Evolutionary conservation across 2,113 vertebrate species (phyloP), one percentile per base, ranked within the genome.

Genomic region (Salvelinus namaycush): DNA sequence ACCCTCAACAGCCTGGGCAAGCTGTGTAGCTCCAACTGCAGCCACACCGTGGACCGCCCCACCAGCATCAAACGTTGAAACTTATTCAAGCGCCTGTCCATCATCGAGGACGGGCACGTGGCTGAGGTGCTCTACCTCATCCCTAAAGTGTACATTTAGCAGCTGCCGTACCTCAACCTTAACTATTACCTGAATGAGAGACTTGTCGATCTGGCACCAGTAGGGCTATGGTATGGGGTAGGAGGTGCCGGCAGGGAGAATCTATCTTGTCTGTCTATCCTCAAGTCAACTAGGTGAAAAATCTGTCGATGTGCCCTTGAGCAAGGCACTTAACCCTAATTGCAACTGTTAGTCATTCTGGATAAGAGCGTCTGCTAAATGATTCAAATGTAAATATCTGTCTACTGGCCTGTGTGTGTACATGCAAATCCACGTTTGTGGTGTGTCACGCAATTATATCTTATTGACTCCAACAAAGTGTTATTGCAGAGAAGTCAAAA

Each of bases 121-220:
- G 88, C 94, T 0, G 93, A 95, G 85, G 89, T 94, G 3, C 90
- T 96, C 18, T 92, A 87, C 79, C 90, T 95, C 7, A 81, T 95
- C 79, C 95, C 92, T 4, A 96, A 96, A 72, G 91, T 91, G 77
- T 93, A 90, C 76, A 89, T 97, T 74, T 86, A 96, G 67, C 94
- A 97, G 27, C 87, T 97, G 77, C 91, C 96, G 6, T 96, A 92
- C 70, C 81, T 97, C 78, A 91, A 93, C 86, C 94, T 94, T 0
- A 88, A 92, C 79, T 94, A 94, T 85, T 93, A 94, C 79, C 87
- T 94, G 39, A 93, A 93, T 1, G 94, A 95, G 83, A 92, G 68
- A 81, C 73, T 95, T 69, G 81, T 83, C 66, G 87, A 85, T 14
- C 18, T 13, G 51, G 83, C 65, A 70, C 71, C 26, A 24, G 69